Conservation (phyloP, 2,113 vertebrate species). For the Danio rerio region GRCz12tu NC_133190.1:21211001-21211500, state of each 20-base stretch:
- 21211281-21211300: constrained; percentile 51
- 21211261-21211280: constrained; percentile 45
- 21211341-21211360: constrained; percentile 13
- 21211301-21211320: constrained; percentile 24
- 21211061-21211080: constrained; percentile 52
- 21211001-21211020: constrained; percentile 7
- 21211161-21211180: constrained; percentile 23
- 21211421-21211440: not conserved
- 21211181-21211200: not conserved
- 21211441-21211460: not conserved
- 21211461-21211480: not conserved
- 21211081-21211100: constrained; percentile 51
- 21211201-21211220: not conserved
- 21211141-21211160: constrained; percentile 29
- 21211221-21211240: not conserved
- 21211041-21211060: constrained; percentile 40
- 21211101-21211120: constrained; percentile 31
- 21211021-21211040: constrained; percentile 32
- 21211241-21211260: constrained; percentile 34
- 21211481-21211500: too few relatives aligned
- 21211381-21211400: constrained; percentile 9
- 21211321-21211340: constrained; percentile 24
- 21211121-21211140: constrained; percentile 22
- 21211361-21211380: constrained; percentile 20
- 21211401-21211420: constrained; percentile 11